Evolutionary conservation across 2,113 vertebrate species (phyloP), one percentile per base, ranked within the genome.

Genomic region (Ranitomeya imitator): DNA sequence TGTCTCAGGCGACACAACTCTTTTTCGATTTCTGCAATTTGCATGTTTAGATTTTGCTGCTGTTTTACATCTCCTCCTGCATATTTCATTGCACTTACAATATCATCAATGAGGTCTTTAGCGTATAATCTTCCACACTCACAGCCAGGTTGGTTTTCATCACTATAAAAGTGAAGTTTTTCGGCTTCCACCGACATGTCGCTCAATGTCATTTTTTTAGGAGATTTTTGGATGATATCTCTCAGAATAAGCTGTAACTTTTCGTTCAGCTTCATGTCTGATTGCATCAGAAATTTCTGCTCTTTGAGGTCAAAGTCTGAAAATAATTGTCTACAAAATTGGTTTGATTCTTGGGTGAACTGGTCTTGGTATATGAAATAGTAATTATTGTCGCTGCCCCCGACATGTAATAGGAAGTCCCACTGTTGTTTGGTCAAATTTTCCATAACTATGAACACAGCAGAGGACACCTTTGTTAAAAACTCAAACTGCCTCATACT

Each of bases 281-380:
- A 76, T 76, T 76, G 21, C 79, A 60, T 8, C 23, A 81, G 23
- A 60, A 81, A 7, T 19, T 60, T 60, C 23, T 26, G 18, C 5
- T 54, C 18, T 14, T 10, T 57, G 55, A 57, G 26, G 10, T 9
- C 18, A 2, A 54, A 26, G 3, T 71, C 67, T 78, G 52, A 78
- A 77, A 4, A 23, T 71, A 71, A 52, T 67, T 14, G 51, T 6
- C 13, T 14, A 80, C 13, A 26, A 16, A 59, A 14, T 2, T 54
- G 19, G 7, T 12, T 91, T 90, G 83, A 91, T 92, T 10, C 92
- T 10, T 31, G 21, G 16, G 16, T 81, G 57, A 18, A 15, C 11
- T 57, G 55, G 12, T 61, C 79, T 76, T 52, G 37, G 45, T 21
- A 8, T 51, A 76, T 76, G 26, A 52, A 76, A 76, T 52, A 52